These are phyloP conservation scores for Micronisus gabar DNA, from an alignment of 2,113 vertebrate species.

Conservation along the genomic window DNA sequence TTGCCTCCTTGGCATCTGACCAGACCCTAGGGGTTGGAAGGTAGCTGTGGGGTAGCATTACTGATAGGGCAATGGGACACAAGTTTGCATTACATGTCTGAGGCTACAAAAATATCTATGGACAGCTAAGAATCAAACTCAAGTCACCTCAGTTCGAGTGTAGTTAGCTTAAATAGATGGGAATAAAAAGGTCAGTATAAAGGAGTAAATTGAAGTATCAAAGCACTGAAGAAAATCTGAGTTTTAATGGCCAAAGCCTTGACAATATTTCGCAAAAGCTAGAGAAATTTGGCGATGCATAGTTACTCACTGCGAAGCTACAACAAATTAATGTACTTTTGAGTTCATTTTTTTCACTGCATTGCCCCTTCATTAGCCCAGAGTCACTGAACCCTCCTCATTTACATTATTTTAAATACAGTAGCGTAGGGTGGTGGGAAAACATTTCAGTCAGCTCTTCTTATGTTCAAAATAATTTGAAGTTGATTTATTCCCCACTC, in stretches of 20 bases:
- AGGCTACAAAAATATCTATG: background rate
- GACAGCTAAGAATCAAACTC: background rate
- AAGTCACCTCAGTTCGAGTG: background rate
- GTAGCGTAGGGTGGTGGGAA: background rate
- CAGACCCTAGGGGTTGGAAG: background rate
- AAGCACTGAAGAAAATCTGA: background rate
- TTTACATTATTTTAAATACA: background rate
- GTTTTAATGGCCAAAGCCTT: background rate
- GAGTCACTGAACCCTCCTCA: background rate
- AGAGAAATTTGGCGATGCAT: background rate
- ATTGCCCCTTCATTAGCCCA: background rate
- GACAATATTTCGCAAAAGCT: background rate
- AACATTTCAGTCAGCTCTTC: background rate
- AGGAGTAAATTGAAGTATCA: background rate
- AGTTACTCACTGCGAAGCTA: background rate
- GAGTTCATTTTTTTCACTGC: accelerated
- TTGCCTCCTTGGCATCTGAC: background rate
- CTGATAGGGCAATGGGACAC: background rate
- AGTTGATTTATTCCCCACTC: background rate
- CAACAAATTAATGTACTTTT: background rate
- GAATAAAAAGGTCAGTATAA: background rate
- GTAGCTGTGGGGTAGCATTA: background rate
- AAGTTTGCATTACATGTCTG: background rate
- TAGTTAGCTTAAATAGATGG: background rate
- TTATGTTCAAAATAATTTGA: background rate